Evolutionary conservation across 2,113 vertebrate species (phyloP).

Genomic region (Oncorhynchus tshawytscha): DNA sequence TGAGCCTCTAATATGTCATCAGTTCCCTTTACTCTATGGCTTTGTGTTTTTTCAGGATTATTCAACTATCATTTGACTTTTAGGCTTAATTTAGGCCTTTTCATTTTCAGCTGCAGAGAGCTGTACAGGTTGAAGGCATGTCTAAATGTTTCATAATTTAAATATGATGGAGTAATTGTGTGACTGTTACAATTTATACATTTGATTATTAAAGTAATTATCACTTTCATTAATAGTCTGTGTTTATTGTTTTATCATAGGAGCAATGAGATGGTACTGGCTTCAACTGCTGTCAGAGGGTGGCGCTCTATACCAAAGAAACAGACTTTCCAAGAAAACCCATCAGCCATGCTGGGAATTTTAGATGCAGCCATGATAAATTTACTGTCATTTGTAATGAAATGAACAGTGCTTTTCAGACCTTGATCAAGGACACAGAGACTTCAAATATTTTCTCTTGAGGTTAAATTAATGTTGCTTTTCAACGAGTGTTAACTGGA

Average conservation of each 20-base stretch:
- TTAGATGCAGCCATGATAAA: conserved; percentile 50
- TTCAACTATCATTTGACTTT: too few relatives aligned
- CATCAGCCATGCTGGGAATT: conserved; percentile 14
- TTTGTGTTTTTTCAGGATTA: too few relatives aligned
- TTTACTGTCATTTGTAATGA: conserved; percentile 36
- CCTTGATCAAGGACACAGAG: conserved; percentile 65
- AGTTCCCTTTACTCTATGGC: too few relatives aligned
- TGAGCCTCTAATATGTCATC: too few relatives aligned
- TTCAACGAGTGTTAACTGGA: conserved; percentile 53
- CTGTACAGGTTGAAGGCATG: not conserved
- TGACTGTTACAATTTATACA: not conserved
- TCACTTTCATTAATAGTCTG: conserved; percentile 9
- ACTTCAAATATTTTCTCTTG: conserved; percentile 56
- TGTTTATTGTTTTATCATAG: not conserved
- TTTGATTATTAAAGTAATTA: not conserved
- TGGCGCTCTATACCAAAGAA: conserved; percentile 69
- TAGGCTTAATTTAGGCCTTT: too few relatives aligned
- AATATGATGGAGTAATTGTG: not conserved
- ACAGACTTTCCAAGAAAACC: not conserved
- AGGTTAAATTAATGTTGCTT: conserved; percentile 60
- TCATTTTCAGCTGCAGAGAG: too few relatives aligned
- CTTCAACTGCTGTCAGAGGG: conserved; percentile 47
- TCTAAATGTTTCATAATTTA: not conserved
- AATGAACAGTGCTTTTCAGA: conserved; percentile 53
- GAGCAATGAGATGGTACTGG: not conserved